Evolutionary conservation across 2,113 vertebrate genomes (phyloP).

Genomic region (Elachura formosa): DNA sequence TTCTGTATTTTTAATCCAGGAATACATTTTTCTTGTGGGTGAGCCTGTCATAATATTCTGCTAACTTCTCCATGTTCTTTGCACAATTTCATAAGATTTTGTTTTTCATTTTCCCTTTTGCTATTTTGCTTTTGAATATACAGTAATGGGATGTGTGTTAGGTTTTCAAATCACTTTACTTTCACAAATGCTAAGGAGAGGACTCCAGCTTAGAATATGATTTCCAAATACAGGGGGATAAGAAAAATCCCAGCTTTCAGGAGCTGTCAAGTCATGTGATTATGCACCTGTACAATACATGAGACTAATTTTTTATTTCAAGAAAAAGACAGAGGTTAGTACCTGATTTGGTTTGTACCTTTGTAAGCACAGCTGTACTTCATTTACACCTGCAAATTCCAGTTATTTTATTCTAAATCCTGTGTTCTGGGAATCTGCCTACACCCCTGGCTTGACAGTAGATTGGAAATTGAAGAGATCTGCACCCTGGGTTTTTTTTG

Average conservation of each 20-base stretch:
- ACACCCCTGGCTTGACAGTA: not conserved
- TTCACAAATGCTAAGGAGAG: not conserved
- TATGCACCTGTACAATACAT: not conserved
- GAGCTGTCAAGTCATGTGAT: not conserved
- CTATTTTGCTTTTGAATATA: not conserved
- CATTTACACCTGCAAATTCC: not conserved
- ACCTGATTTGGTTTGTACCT: not conserved
- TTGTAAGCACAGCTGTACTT: not conserved
- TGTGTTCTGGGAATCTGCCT: not conserved
- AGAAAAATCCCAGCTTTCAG: not conserved
- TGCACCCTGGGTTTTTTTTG: not conserved
- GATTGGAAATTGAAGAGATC: not conserved
- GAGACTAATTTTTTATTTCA: not conserved
- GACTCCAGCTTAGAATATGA: not conserved
- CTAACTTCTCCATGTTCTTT: not conserved
- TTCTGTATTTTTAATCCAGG: not conserved
- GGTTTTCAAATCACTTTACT: not conserved
- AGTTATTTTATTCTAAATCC: not conserved
- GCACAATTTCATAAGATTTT: not conserved
- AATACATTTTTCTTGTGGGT: not conserved
- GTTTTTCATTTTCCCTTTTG: not conserved
- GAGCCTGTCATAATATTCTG: not conserved
- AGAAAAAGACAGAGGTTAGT: not conserved
- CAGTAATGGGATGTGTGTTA: not conserved
- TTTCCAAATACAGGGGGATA: not conserved